These are phyloP conservation scores for Morpho achilles DNA, from an alignment of 2,888 invertebrate genomes.

Conservation along the genomic window DNA sequence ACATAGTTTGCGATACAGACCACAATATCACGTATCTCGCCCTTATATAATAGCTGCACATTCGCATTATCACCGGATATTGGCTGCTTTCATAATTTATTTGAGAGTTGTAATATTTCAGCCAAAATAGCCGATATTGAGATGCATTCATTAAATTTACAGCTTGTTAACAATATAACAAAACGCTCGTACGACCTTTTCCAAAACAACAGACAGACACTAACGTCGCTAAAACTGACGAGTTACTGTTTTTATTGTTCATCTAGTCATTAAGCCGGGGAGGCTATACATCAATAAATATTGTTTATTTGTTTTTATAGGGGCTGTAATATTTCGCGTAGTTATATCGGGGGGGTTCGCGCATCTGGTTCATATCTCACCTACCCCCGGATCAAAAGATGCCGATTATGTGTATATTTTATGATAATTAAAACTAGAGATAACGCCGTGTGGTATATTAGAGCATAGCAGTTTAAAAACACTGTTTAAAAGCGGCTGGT, in stretches of 20 bases:
- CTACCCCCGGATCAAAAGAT: slow-evolving; percentile 12
- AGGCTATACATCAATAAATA: slow-evolving; percentile 30
- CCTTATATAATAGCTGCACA: too few relatives aligned
- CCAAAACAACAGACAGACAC: slow-evolving; percentile 33
- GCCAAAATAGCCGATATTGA: too few relatives aligned
- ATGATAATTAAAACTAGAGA: slow-evolving; percentile 6
- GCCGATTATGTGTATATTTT: slow-evolving; percentile 9
- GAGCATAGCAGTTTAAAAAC: too few relatives aligned
- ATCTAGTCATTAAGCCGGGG: slow-evolving; percentile 34
- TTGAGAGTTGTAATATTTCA: too few relatives aligned
- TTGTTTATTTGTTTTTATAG: slow-evolving; percentile 34
- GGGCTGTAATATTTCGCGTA: slow-evolving; percentile 31
- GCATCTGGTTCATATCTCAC: slow-evolving; percentile 22
- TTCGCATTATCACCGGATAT: too few relatives aligned
- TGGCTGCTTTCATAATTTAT: too few relatives aligned
- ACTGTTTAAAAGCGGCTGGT: too few relatives aligned
- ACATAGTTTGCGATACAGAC: too few relatives aligned
- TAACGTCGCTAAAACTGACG: slow-evolving; percentile 45
- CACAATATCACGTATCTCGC: too few relatives aligned
- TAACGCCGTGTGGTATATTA: too few relatives aligned
- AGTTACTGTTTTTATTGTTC: slow-evolving; percentile 58
- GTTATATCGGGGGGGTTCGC: slow-evolving; percentile 21
- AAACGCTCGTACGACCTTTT: slow-evolving; percentile 9
- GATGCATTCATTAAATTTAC: too few relatives aligned
- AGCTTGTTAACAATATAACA: slow-evolving; percentile 9